Evolutionary conservation across 2,113 vertebrate genomes (phyloP).

Genomic region (Heterocephalus glaber): DNA sequence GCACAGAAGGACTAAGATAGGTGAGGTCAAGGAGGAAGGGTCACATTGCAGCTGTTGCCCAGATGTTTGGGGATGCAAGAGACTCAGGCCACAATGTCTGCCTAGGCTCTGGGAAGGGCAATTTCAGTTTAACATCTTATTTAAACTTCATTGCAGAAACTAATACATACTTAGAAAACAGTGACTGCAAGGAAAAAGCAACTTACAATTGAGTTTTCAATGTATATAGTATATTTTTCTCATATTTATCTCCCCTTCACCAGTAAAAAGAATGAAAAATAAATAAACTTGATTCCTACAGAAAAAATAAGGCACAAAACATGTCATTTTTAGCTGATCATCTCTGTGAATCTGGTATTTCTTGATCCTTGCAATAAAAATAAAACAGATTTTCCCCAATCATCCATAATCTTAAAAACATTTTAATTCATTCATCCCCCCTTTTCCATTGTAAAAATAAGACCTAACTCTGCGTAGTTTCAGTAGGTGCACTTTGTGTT

Average conservation of each 20-base stretch:
- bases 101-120: not conserved
- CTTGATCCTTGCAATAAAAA: not conserved
- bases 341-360: not conserved
- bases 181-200: not conserved
- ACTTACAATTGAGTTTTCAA: not conserved
- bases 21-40: rapidly evolving
- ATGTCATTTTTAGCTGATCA: not conserved
- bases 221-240: not conserved
- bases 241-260: not conserved
- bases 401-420: not conserved
- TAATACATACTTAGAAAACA: not conserved
- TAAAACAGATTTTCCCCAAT: not conserved
- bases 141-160: not conserved
- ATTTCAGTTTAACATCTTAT: not conserved
- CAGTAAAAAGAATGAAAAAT: not conserved
- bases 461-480: not conserved
- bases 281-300: not conserved
- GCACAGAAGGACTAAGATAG: not conserved
- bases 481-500: not conserved
- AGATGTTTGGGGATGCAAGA: not conserved
- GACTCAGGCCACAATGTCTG: not conserved
- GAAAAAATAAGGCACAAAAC: not conserved
- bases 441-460: not conserved
- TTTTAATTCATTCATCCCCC: not conserved
- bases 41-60: not conserved